These are phyloP conservation scores for Melanocharis versteri DNA, from an alignment of 2,113 vertebrate species.

Conservation along the genomic window DNA sequence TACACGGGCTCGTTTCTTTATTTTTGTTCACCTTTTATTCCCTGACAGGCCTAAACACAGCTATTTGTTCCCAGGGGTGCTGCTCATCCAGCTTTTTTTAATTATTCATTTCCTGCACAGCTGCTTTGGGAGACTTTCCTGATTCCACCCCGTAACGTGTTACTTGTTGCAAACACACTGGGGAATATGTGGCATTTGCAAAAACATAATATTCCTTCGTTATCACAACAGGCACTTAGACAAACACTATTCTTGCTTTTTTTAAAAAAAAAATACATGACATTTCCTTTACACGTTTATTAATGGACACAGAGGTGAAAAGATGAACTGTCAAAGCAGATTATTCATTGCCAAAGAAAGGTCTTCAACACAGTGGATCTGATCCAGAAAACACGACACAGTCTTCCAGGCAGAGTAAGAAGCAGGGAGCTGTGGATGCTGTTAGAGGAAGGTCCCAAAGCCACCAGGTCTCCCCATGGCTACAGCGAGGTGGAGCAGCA, in stretches of 20 bases:
- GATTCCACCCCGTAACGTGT: background rate
- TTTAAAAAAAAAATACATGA: background rate
- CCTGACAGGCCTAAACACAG: background rate
- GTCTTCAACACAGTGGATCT: background rate
- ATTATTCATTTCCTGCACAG: background rate
- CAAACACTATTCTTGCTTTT: background rate
- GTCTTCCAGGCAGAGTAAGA: background rate
- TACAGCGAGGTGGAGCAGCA: background rate
- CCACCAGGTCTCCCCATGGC: background rate
- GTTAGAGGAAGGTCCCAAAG: background rate
- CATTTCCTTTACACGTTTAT: constrained; percentile 15
- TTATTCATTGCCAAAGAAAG: background rate
- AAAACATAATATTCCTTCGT: background rate
- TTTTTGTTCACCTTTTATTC: background rate
- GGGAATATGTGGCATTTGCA: background rate
- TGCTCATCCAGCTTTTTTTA: background rate
- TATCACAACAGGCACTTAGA: background rate
- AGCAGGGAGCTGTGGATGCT: background rate
- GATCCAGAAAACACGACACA: background rate
- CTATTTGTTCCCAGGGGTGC: background rate
- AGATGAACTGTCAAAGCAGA: background rate
- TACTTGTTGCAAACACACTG: background rate
- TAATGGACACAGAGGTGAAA: background rate
- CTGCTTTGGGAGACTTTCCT: background rate
- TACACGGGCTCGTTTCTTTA: background rate